phyloP scores from a whole-genome alignment of 1,140 invertebrate species.

The Notospermus geniculatus region DNA sequence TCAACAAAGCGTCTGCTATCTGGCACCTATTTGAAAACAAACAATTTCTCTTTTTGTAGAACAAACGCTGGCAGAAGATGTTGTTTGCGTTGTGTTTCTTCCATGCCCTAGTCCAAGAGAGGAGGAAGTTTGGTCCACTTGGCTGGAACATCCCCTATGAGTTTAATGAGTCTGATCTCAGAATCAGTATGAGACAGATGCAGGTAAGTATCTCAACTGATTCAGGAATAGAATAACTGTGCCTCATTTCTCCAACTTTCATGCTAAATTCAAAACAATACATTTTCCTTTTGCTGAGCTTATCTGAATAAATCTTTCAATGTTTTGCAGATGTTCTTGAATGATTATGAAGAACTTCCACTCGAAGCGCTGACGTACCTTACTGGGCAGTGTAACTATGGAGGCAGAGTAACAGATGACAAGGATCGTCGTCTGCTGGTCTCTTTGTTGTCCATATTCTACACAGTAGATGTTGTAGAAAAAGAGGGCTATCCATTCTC shows the following conservation, averaged over 20 bases:
- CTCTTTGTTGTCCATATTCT: constrained; percentile 50
- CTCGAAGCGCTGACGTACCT: constrained; percentile 54
- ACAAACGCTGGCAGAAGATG: constrained; percentile 53
- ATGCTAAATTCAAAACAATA: no score
- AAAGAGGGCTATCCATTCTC: constrained; percentile 56
- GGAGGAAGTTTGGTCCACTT: constrained; percentile 56
- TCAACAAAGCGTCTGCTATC: no score
- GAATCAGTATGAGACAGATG: constrained; percentile 56
- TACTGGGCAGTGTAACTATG: constrained; percentile 94
- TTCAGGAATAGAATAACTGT: no score
- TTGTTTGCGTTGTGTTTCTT: constrained; percentile 57
- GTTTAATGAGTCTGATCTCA: constrained; percentile 57
- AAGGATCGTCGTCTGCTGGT: constrained; percentile 53
- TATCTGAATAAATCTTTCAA: neutral
- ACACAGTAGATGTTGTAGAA: constrained; percentile 40
- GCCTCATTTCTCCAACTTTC: no score
- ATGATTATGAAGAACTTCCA: constrained; percentile 56
- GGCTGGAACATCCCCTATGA: constrained; percentile 59
- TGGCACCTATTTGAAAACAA: neutral
- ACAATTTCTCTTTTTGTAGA: constrained; percentile 30
- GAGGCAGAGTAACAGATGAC: constrained; percentile 60
- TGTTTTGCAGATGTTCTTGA: constrained; percentile 54
- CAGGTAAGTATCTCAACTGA: constrained; percentile 53
- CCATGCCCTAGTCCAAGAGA: constrained; percentile 57
- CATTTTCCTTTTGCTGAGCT: no score